These are phyloP conservation scores for Bubo scandiacus DNA, from an alignment of 2,113 vertebrate species.

Conservation along the genomic window DNA sequence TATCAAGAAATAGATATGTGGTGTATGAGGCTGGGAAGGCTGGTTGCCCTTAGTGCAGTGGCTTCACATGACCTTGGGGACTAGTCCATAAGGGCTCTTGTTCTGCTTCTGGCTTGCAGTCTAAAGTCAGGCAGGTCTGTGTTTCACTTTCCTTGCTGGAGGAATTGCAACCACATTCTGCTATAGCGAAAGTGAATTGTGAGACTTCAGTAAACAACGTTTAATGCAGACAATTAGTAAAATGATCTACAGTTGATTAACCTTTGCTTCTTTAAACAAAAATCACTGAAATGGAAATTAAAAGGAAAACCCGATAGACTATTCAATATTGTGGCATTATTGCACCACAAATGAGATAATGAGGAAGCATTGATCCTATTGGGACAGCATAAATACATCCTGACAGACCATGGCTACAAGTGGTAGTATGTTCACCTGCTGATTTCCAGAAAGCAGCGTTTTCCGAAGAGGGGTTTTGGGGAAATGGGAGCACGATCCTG, in stretches of 20 bases:
- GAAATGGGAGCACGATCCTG: background rate
- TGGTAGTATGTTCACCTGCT: background rate
- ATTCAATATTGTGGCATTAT: background rate
- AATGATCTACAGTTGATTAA: background rate
- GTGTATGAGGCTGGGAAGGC: background rate
- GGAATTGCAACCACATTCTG: background rate
- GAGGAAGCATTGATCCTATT: background rate
- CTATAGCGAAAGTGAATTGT: background rate
- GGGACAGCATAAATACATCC: background rate
- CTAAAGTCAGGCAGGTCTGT: background rate
- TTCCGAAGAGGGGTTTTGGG: background rate
- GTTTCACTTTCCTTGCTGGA: background rate
- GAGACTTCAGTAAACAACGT: background rate
- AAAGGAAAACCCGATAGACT: background rate
- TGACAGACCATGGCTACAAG: background rate
- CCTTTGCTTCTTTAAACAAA: background rate
- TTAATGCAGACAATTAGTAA: background rate
- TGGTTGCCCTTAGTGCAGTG: background rate
- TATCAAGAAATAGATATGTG: background rate
- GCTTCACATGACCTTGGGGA: background rate
- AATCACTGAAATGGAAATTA: background rate
- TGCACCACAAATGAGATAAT: background rate
- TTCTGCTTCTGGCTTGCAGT: background rate
- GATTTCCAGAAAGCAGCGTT: background rate
- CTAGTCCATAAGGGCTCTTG: background rate